Evolutionary conservation across 2,797 vertebrate species (phyloP).

Genomic region (Tapera naevia): DNA sequence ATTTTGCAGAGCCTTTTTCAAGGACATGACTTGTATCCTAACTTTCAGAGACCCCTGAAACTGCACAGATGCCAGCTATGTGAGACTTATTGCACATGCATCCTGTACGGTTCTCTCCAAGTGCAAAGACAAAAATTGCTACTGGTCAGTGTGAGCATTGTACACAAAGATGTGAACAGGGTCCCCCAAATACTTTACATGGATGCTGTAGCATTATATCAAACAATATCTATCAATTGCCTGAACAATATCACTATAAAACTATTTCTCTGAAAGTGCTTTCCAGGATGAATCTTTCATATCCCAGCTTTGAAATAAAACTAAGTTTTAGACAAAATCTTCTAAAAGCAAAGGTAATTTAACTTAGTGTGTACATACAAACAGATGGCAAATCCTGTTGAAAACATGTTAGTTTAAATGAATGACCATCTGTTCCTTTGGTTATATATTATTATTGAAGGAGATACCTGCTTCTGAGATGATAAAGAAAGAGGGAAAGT

Average conservation of each 20-base stretch:
- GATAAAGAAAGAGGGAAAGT: not conserved
- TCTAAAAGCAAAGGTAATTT: not conserved
- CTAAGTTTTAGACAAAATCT: not conserved
- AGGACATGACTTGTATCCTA: not conserved
- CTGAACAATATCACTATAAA: not conserved
- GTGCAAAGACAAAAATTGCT: not conserved
- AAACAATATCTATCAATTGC: not conserved
- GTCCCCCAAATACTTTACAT: not conserved
- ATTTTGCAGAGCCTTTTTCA: not conserved
- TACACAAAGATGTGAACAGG: no score
- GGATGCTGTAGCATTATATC: not conserved
- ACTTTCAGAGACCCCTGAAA: not conserved
- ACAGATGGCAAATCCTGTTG: not conserved
- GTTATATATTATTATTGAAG: not conserved
- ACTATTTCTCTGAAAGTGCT: not conserved
- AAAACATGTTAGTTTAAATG: not conserved
- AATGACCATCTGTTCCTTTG: not conserved
- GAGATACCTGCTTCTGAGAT: not conserved
- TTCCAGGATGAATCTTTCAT: not conserved
- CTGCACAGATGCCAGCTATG: not conserved
- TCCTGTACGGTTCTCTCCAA: not conserved
- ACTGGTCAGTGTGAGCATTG: not conserved
- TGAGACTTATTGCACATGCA: no score
- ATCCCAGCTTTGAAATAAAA: not conserved
- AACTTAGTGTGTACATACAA: not conserved